phyloP scores from a whole-genome alignment of 2,888 invertebrate species.

The Drosophila acutilabella region DNA sequence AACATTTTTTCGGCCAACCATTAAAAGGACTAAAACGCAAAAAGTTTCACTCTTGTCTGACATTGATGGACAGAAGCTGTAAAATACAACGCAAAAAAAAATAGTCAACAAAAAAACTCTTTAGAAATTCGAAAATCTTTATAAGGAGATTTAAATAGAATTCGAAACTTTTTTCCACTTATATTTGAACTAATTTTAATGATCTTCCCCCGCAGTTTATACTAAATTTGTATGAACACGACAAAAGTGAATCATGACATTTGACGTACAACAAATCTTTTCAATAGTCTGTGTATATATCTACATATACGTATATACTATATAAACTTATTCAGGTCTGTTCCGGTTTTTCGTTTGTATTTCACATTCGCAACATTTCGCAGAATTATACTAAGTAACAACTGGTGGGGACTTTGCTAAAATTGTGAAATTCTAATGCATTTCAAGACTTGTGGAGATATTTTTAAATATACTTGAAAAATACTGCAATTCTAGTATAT shows the following conservation, averaged over 20 bases:
- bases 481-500: conserved; percentile 4
- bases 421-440: conserved; percentile 3
- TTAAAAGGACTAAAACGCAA: conserved; percentile 1
- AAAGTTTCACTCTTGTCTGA: not conserved
- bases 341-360: conserved; percentile 24
- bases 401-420: conserved; percentile 2
- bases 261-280: conserved; percentile 12
- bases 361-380: conserved; percentile 13
- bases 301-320: not conserved
- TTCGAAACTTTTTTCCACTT: not conserved
- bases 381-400: conserved; percentile 10
- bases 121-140: not conserved
- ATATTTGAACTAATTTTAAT: conserved; percentile 8
- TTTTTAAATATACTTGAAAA: conserved; percentile 9
- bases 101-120: not conserved
- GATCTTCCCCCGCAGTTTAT: conserved; percentile 20
- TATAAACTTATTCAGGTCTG: conserved; percentile 20
- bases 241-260: conserved; percentile 25
- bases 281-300: not conserved
- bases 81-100: not conserved
- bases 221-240: conserved; percentile 20
- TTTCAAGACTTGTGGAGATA: not conserved
- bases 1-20: conserved; percentile 8
- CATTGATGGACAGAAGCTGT: conserved; percentile 3
- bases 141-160: conserved; percentile 11